Evolutionary conservation across 2,797 vertebrate genomes (phyloP), one percentile per base, ranked within the genome.

Genomic region (Periparus ater): DNA sequence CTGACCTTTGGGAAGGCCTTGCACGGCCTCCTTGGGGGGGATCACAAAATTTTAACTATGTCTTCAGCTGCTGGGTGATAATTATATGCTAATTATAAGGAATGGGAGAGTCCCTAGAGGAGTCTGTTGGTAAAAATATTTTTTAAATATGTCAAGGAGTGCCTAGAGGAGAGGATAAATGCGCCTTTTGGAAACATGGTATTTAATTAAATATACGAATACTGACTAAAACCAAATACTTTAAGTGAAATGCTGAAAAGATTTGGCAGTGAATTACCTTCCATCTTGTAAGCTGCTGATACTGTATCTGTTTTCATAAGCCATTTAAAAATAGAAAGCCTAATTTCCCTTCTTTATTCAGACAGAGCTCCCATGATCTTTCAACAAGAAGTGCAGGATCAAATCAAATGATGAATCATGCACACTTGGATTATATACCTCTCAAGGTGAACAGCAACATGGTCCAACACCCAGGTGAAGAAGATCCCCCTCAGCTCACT

Each of bases 71-170:
- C 60, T 82, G 74, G 85, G 71, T 85, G 89, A 95, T 96, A 96
- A 96, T 95, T 96, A 93, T 90, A 96, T 94, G 96, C 93, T 96
- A 94, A 97, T 93, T 96, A 91, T 93, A 96, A 93, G 70, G 74
- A 93, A 95, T 34, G 38, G 40, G 85, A n/a, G 42, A 93, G 63
- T 93, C 90, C 68, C 83, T 53, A 84, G 48, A 89, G 80, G 30
- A 89, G 53, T 75, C 65, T 94, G 85, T 82, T 85, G 83, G 87
- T 96, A 95, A 94, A 96, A 96, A 97, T 91, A 58, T 89, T 94
- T 95, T 94, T 96, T 50, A 93, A 95, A 95, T 95, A 95, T 94
- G 91, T 92, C 95, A 94, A 96, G 94, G 93, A 93, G 80, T 22
- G 63, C 91, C 94, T 95, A 80, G 88, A 95, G 91, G 57, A 96